Percentiles rank a stretch among this genome's conserved stretches.
phyloP scores from a whole-genome alignment of 1,140 invertebrate species.

The Meloidogyne floridensis region DNA sequence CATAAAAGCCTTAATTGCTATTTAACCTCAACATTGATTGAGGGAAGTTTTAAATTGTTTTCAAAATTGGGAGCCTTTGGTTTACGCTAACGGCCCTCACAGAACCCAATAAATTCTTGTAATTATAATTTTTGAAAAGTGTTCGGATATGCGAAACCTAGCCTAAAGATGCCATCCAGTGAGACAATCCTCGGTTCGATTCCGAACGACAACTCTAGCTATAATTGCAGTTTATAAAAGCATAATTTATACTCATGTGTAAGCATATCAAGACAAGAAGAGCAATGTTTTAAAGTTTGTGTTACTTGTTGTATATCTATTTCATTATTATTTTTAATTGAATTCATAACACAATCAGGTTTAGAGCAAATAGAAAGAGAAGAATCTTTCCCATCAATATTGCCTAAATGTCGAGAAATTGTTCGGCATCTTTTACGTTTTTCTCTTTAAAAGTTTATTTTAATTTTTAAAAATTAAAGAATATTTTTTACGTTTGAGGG shows the following conservation, averaged over 20 bases:
- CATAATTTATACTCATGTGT: constrained; percentile 51
- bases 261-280: constrained; percentile 37
- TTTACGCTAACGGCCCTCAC: no score
- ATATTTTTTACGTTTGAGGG: not conserved
- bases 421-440: constrained; percentile 30
- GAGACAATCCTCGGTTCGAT: no score
- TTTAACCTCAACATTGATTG: no score
- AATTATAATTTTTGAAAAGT: no score
- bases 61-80: no score
- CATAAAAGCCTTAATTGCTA: no score
- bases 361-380: constrained; percentile 19
- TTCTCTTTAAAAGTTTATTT: not conserved
- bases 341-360: constrained; percentile 25
- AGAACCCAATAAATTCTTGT: no score
- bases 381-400: constrained; percentile 19
- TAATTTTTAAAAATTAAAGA: not conserved
- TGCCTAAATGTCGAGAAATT: constrained; percentile 14
- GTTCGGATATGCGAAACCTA: no score
- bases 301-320: constrained; percentile 1
- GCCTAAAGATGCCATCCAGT: no score
- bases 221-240: not conserved
- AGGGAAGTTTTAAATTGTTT: no score
- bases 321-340: constrained; percentile 18
- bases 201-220: no score
- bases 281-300: constrained; percentile 10